Conservation (phyloP, 2,797 vertebrate genomes). For the Hydrocynus forskahlii region DNA sequence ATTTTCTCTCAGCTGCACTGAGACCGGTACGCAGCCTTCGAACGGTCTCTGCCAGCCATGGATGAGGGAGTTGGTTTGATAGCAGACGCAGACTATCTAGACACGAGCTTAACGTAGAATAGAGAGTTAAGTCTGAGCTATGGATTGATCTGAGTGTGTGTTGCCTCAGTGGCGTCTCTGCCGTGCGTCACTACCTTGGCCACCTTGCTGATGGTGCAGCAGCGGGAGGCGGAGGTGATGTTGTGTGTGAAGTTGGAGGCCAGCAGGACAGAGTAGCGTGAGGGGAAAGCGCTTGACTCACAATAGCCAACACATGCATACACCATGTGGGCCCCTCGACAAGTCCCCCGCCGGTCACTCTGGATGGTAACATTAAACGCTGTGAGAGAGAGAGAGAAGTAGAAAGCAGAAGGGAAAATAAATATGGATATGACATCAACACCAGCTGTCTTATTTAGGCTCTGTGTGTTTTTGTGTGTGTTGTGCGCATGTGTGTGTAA, state of each 20-base stretch:
- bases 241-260: slow-evolving; percentile 89
- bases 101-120: too few relatives aligned
- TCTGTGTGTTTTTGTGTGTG: background rate
- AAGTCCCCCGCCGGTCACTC: slow-evolving; percentile 83
- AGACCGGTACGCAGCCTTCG: too few relatives aligned
- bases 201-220: slow-evolving; percentile 86
- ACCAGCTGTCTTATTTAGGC: background rate
- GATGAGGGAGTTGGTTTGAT: too few relatives aligned
- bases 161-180: background rate
- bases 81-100: too few relatives aligned
- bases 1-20: too few relatives aligned
- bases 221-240: slow-evolving; percentile 87
- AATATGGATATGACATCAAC: background rate
- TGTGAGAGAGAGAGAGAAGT: slow-evolving; percentile 54
- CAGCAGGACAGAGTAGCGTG: slow-evolving; percentile 85
- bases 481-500: slow-evolving; percentile 20
- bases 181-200: slow-evolving; percentile 66
- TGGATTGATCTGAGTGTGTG: background rate
- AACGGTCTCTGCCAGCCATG: too few relatives aligned
- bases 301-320: slow-evolving; percentile 91
- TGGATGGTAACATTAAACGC: slow-evolving; percentile 88
- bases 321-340: slow-evolving; percentile 81
- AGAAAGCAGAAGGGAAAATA: background rate
- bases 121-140: background rate
- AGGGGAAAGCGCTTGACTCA: slow-evolving; percentile 91